Evolutionary conservation across 2,797 vertebrate genomes (phyloP), one percentile per base, ranked within the genome.

Genomic region (Leontocebus nigricollis): DNA sequence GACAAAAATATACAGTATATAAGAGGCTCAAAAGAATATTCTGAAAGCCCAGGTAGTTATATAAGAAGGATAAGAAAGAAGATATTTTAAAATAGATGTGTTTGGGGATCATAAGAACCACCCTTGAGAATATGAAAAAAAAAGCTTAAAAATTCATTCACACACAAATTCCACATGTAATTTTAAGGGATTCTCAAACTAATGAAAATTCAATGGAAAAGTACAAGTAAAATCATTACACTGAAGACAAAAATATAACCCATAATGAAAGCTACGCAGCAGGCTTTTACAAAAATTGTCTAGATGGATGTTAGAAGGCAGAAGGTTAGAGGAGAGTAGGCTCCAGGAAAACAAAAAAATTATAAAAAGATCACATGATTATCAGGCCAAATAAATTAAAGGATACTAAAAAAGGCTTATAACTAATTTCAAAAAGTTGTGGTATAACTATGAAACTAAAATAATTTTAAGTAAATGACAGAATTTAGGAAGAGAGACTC

Each of bases 381-480:
- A 55, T 76, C 41, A 76, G n/a, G 67, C 52, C 44, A 17, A 36
- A 90, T 48, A 95, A 79, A 90, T 83, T 77, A 80, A 76, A 80
- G 17, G 83, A 89, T 82, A 93, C 33, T 82, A 61, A 41, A 79
- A 91, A 91, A 80, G 27, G 73, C 19, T 88, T 17, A 50, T 59
- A 86, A 89, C n/a, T 94, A 77, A 93, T 87, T 64, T 72, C 52
- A 93, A 12, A 92, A 88, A 97, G 57, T 70, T 26, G 36, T 48
- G 33, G 14, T 76, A 27, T 17, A 92, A 33, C 55, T 81, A 89
- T 75, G 79, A 87, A 92, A 73, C 39, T 76, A n/a, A 82, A 94
- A 89, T 80, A 72, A 89, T 79, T 86, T 41, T 93, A 90, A 81
- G 33, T 19, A 52, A 81, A 20, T 44, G 61, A 70, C 27, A 81